A percentile compares a stretch with the other conserved stretches of the same genome.
These are phyloP conservation scores for Furcifer pardalis DNA, from an alignment of 2,797 vertebrate genomes.

Conservation along the genomic window DNA sequence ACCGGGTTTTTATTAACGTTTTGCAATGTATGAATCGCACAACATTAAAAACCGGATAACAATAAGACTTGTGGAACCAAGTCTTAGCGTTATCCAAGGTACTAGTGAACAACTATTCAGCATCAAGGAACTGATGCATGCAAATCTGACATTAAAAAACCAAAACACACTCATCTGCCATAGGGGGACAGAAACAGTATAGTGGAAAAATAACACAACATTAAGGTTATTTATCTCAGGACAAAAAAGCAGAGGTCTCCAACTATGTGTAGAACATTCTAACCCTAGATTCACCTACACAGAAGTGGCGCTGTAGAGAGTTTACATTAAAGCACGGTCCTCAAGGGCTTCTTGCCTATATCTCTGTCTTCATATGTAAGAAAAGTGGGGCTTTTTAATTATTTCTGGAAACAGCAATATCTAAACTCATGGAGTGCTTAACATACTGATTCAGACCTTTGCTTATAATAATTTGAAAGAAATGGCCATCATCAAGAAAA, in stretches of 20 bases:
- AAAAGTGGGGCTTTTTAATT: conserved; percentile 8
- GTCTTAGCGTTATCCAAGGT: too few relatives aligned
- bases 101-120: too few relatives aligned
- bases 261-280: not conserved
- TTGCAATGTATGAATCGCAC: too few relatives aligned
- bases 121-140: too few relatives aligned
- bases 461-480: not conserved
- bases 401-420: not conserved
- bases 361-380: not conserved
- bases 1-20: too few relatives aligned
- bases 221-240: not conserved
- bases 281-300: not conserved
- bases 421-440: not conserved
- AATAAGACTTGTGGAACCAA: too few relatives aligned
- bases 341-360: not conserved
- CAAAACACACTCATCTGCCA: too few relatives aligned
- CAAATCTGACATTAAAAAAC: too few relatives aligned
- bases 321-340: not conserved
- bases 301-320: not conserved
- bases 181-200: not conserved
- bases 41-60: too few relatives aligned
- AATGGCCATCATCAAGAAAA: not conserved
- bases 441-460: not conserved
- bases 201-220: not conserved
- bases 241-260: not conserved